phyloP scores from a whole-genome alignment of 2,888 invertebrate genomes.

The Oasisia sp. region DNA sequence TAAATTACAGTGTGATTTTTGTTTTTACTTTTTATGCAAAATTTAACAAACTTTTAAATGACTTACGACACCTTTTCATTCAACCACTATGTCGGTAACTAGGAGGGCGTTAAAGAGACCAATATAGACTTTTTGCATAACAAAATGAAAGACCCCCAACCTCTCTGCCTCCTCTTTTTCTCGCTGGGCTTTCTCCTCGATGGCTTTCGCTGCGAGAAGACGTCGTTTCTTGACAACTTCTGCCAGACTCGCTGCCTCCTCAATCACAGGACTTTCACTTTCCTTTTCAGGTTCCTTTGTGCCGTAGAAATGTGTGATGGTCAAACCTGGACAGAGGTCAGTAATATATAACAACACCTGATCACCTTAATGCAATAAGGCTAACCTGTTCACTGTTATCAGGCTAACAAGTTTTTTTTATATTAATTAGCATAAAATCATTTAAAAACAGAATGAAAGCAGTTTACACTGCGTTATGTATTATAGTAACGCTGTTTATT shows the following conservation, averaged over 20 bases:
- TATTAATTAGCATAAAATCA: too few relatives aligned
- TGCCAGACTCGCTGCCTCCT: conserved; percentile 47
- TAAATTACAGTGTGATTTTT: too few relatives aligned
- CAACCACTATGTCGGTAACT: too few relatives aligned
- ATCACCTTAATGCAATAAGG: neutral
- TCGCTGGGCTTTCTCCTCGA: conserved; percentile 52
- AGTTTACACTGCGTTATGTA: too few relatives aligned
- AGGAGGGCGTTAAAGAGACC: too few relatives aligned
- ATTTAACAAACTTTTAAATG: too few relatives aligned
- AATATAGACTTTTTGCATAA: too few relatives aligned
- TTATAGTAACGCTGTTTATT: too few relatives aligned
- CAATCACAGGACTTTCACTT: conserved; percentile 43
- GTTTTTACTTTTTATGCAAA: too few relatives aligned
- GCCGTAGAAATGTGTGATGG: conserved; percentile 32
- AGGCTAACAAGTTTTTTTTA: neutral
- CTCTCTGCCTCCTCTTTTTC: conserved; percentile 49
- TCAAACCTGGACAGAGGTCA: conserved; percentile 24
- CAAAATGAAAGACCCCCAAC: neutral
- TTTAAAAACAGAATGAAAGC: too few relatives aligned
- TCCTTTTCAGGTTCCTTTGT: conserved; percentile 38
- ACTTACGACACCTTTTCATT: too few relatives aligned
- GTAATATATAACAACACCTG: neutral
- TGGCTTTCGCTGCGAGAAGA: conserved; percentile 53
- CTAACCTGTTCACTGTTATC: neutral
- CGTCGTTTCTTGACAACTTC: conserved; percentile 59